Conservation (phyloP, 2,113 vertebrate genomes). For the Orientallactaga bullata region DNA sequence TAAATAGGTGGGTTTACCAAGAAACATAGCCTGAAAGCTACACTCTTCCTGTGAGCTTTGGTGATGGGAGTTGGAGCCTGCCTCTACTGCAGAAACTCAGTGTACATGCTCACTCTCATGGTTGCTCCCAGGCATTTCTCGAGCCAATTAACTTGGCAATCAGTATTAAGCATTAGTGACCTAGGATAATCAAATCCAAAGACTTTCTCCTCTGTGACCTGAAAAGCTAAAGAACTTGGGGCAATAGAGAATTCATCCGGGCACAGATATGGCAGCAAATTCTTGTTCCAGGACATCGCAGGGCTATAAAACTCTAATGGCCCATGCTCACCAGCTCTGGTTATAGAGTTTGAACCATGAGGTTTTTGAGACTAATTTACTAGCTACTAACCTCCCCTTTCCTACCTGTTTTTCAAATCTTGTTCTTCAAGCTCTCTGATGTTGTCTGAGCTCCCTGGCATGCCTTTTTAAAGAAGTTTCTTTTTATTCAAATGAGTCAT, state of each 20-base stretch:
- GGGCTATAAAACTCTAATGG: not conserved
- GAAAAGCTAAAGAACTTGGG: not conserved
- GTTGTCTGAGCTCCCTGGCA: not conserved
- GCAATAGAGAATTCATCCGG: not conserved
- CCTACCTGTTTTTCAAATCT: not conserved
- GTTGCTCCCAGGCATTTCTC: not conserved
- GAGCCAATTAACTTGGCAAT: not conserved
- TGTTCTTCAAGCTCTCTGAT: not conserved
- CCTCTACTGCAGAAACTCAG: not conserved
- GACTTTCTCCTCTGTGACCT: not conserved
- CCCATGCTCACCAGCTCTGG: too few species aligned
- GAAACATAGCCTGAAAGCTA: not conserved
- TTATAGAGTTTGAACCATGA: not conserved
- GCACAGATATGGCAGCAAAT: not conserved
- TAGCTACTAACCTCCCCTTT: not conserved
- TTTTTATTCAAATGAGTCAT: not conserved
- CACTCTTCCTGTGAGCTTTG: not conserved
- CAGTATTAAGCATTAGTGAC: not conserved
- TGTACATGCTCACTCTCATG: not conserved
- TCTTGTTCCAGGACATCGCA: not conserved
- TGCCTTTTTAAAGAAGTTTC: not conserved
- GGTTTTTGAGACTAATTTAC: not conserved
- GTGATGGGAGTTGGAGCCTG: not conserved
- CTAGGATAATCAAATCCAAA: not conserved
- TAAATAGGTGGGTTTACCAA: not conserved